Evolutionary conservation across 2,888 invertebrate genomes (phyloP), one percentile per base, ranked within the genome.

Genomic region (Drosophila sordidula): DNA sequence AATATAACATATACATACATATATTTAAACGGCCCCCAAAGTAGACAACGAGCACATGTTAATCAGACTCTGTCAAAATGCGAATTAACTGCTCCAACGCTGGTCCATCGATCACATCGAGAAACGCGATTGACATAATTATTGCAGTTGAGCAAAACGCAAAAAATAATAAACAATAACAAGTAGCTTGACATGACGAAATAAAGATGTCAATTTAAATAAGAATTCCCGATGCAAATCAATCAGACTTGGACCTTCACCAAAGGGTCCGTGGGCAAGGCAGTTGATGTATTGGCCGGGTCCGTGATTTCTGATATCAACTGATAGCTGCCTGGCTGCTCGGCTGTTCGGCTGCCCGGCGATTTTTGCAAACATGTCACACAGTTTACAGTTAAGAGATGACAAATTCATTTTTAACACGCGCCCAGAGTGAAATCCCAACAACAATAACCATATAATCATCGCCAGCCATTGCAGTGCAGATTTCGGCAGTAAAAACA

Each of bases 371-470:
- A 90, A 82, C 90, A 90, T 90, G 90, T 89, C 88, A 85, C 77
- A 87, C 81, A 79, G 64, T 75, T 75, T 75, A 75, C 75, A 84
- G 81, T 90, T 89, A 87, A 89, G 80, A 75, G 83, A 90, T 90
- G 89, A 89, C 89, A 89, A 89, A 89, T 89, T 89, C 89, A 87
- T 89, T 90, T 89, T 89, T 90, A 89, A 89, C 89, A 90, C 87
- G 78, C 78, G 54, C 34, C 80, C 71, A 72, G 74, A 82, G 88
- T 82, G 76, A 86, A 88, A 84, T 65, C 68, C 46, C 58, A 70
- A 50, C 71, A 70, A 34, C 80, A 76, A 75, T 82, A 69, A 75
- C 59, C 62, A 75, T 67, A 61, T 80, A 71, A 83, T 87, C 87
- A 83, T 80, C 72, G 66, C 39, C 81, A 80, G 75, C 57, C 88